Evolutionary conservation across 2,797 vertebrate species (phyloP), one percentile per base, ranked within the genome.

Genomic region (Thaleichthys pacificus): DNA sequence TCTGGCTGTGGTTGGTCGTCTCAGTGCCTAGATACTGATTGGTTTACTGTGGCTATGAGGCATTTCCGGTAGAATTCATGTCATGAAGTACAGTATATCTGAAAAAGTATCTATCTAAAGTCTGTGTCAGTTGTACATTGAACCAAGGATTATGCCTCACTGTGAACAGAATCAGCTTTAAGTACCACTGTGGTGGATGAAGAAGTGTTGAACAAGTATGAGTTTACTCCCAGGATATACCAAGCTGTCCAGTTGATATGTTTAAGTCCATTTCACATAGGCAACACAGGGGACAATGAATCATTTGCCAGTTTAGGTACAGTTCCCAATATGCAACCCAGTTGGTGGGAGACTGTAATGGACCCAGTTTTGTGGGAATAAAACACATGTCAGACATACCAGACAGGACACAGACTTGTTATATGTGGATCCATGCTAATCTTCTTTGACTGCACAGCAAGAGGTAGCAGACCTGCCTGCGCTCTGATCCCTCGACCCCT

Each of bases 1-100:
- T 71, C 76, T 72, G 70, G 65, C 60, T 66, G 26, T 32, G 66
- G 57, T 72, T 68, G n/a, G 24, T 56, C 73, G 24, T 56, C 30
- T 38, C 28, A 69, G 57, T 60, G 54, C 70, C 68, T 58, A 72
- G 58, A 42, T 77, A 72, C 68, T 30, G 49, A 14, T 75, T 38
- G 60, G 61, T 70, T 65, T 69, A 24, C 66, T 66, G 66, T 66
- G 71, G 35, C 0, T 38, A 38, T 38, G 35, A 38, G 8, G 35
- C 35, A 38, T 69, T 77, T 72, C 47, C 61, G 65, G 61, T 66
- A 64, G 64, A 75, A 61, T 38, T 38, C 35, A 38, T 38, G 35
- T 9, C 7, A 38, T 38, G 35, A 38, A 38, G 35, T 38, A 11
- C 1, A 38, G 35, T 38, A 11, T 8, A 38, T 38, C 35, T 38